A percentile compares a stretch with the other conserved stretches of the same genome.
These are phyloP conservation scores for Leuciscus waleckii DNA, from an alignment of 2,797 vertebrate genomes.

Conservation along the genomic window DNA sequence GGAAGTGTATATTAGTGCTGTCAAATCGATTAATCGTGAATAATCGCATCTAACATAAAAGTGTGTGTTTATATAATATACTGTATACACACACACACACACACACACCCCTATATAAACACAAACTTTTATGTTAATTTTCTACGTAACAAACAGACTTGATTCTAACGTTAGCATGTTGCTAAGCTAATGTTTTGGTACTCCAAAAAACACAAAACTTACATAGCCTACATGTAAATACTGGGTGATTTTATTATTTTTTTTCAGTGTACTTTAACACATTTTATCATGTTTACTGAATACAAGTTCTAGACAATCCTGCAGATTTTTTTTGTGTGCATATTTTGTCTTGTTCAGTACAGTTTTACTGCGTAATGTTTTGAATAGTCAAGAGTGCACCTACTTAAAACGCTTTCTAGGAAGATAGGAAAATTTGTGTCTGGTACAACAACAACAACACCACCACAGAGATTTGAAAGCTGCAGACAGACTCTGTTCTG, in stretches of 20 bases:
- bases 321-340: not conserved
- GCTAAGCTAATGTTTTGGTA: not conserved
- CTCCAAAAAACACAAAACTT: not conserved
- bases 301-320: not conserved
- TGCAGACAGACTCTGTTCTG: not conserved
- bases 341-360: not conserved
- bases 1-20: no score
- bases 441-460: not conserved
- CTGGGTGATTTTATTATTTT: not conserved
- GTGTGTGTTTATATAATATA: no score
- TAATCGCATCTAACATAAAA: no score
- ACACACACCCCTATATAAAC: no score
- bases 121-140: no score
- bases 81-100: no score
- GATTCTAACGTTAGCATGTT: not conserved
- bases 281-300: not conserved
- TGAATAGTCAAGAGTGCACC: not conserved
- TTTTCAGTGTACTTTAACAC: not conserved
- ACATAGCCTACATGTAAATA: not conserved
- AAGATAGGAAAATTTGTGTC: not conserved
- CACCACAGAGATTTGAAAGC: not conserved
- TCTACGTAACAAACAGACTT: not conserved
- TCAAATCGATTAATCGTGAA: no score
- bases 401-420: not conserved
- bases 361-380: not conserved